Percentiles rank a stretch among this genome's conserved stretches.
These are phyloP conservation scores for Pristionchus pacificus DNA, from an alignment of 1,140 invertebrate species.

Conservation along the genomic window DNA sequence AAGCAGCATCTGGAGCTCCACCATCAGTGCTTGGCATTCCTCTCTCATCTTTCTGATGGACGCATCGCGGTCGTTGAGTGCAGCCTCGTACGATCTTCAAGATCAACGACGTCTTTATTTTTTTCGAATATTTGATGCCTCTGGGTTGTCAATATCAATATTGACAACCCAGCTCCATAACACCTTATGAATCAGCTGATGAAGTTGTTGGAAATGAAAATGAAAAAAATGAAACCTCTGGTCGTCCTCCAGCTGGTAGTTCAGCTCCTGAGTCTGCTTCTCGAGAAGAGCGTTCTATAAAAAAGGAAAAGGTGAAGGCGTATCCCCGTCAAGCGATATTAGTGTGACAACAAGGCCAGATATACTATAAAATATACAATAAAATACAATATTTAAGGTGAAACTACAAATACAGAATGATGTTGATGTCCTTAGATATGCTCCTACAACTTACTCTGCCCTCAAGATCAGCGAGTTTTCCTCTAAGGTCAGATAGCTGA, in stretches of 20 bases:
- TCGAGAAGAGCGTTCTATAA: slow-evolving; percentile 60
- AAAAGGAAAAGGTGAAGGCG: too few species aligned
- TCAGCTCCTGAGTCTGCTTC: slow-evolving; percentile 58
- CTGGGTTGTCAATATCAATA: too few species aligned
- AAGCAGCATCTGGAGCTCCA: slow-evolving; percentile 60
- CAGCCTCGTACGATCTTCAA: slow-evolving; percentile 38
- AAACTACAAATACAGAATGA: too few species aligned
- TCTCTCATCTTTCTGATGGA: slow-evolving; percentile 57
- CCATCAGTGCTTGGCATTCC: slow-evolving; percentile 59
- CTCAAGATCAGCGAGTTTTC: slow-evolving; percentile 61
- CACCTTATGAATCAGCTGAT: too few species aligned
- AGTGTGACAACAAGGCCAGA: slow-evolving; percentile 6
- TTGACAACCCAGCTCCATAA: too few species aligned
- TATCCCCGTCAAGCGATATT: too few species aligned
- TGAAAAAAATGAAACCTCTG: too few species aligned
- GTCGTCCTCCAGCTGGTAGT: slow-evolving; percentile 59
- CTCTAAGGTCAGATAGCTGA: slow-evolving; percentile 59
- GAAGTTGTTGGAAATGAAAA: too few species aligned
- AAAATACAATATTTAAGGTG: too few species aligned
- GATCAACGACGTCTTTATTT: too few species aligned
- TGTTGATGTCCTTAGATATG: too few species aligned
- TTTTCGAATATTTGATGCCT: too few species aligned
- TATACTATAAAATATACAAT: not conserved
- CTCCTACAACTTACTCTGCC: slow-evolving; percentile 58
- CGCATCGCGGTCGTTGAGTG: slow-evolving; percentile 42